These are phyloP conservation scores for Dicerorhinus sumatrensis DNA, from an alignment of 2,113 vertebrate species.

Conservation along the genomic window DNA sequence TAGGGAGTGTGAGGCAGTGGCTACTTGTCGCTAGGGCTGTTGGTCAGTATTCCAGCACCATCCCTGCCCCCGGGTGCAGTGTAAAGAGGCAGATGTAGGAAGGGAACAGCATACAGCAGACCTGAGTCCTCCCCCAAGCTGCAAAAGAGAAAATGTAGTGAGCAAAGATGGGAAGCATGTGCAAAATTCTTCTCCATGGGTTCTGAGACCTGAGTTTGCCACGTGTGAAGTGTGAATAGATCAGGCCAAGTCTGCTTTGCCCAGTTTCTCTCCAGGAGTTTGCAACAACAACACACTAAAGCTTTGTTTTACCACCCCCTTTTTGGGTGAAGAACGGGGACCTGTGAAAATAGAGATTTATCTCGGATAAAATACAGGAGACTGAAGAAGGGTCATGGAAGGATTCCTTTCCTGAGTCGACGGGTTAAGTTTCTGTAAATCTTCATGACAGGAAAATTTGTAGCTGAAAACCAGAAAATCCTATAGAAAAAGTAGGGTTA, in stretches of 20 bases:
- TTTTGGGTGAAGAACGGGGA: background rate
- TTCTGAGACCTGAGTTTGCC: background rate
- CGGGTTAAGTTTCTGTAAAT: background rate
- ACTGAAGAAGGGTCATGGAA: background rate
- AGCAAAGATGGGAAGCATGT: fast-evolving
- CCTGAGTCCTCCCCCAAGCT: background rate
- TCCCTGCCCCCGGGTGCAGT: background rate
- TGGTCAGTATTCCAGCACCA: background rate
- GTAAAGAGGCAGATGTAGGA: fast-evolving
- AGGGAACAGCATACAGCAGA: fast-evolving
- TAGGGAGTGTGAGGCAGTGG: too few relatives aligned
- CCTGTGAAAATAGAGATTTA: background rate
- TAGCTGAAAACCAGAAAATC: background rate
- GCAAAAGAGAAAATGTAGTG: fast-evolving
- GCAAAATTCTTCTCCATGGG: fast-evolving
- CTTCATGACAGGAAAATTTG: background rate
- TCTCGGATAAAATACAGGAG: background rate
- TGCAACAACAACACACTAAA: background rate
- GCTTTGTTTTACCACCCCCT: background rate
- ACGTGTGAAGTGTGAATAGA: fast-evolving
- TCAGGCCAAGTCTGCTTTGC: background rate
- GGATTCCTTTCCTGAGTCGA: background rate
- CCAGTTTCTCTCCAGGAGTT: background rate
- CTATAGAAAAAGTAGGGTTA: too few relatives aligned
- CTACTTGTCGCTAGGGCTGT: background rate